Evolutionary conservation across 2,888 invertebrate species (phyloP), one percentile per base, ranked within the genome.

Genomic region (Lapara coniferarum): DNA sequence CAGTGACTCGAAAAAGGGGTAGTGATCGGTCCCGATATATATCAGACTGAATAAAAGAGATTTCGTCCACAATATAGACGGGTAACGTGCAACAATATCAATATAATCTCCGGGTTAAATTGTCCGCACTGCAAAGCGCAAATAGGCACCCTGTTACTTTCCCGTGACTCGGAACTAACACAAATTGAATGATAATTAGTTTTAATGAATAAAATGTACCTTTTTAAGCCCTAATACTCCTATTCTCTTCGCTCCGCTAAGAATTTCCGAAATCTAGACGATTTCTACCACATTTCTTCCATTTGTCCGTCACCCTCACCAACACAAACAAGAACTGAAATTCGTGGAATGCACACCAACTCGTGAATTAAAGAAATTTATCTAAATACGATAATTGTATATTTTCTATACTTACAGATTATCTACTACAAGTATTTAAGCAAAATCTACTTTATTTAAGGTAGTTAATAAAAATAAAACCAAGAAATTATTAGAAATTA

Each of bases 251-350:
- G 74, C 76, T 76, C 78, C 74, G 75, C 74, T 73, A 77, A 49
- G 63, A 72, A 74, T 78, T 77, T 82, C 75, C 78, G 73, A 80
- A 74, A 78, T 86, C 84, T 79, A 79, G 82, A 83, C 76, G 78
- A 84, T 87, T 83, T 82, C 83, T 90, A 90, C 83, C 87, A 91
- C 89, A 90, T 90, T 88, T 89, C 87, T 81, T 82, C 82, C 81
- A 88, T 85, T 87, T 84, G 87, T 86, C 82, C 82, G 85, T 87
- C 87, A 86, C 85, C 84, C 86, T 87, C 87, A 90, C 89, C 82
- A 90, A 89, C 88, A 91, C 90, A 92, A 89, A 91, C 89, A 89
- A 86, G 82, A 81, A 87, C 83, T 86, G 85, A 86, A 87, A 88
- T 82, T 84, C 77, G 85, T 70, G 78, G 82, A 85, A 81, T 85